These are phyloP conservation scores for Porphyrio hochstetteri DNA, from an alignment of 2,113 vertebrate species.

Conservation along the genomic window DNA sequence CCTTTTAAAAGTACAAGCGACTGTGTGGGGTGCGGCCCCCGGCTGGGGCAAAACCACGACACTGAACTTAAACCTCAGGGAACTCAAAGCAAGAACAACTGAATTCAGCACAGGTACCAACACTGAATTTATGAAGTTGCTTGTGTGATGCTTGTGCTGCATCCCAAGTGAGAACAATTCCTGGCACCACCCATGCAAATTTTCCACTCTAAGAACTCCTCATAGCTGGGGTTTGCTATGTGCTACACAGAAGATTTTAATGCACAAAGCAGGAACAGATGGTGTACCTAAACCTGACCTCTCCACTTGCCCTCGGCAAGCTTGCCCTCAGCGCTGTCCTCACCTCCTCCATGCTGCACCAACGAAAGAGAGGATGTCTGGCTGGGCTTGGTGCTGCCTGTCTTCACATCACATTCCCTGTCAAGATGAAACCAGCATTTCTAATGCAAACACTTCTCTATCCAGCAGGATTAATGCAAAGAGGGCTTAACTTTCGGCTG, in stretches of 20 bases:
- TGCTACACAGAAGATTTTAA: not conserved
- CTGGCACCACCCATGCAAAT: not conserved
- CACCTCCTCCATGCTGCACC: not conserved
- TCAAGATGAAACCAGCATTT: not conserved
- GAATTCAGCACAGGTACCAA: not conserved
- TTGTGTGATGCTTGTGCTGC: not conserved
- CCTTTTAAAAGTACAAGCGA: too few species aligned
- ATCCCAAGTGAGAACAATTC: conserved; percentile 50
- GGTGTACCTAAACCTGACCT: not conserved
- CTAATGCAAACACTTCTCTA: not conserved
- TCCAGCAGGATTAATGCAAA: not conserved
- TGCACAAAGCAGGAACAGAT: conserved; percentile 27
- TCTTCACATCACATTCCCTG: not conserved
- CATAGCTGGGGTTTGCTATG: not conserved
- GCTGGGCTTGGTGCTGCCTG: not conserved
- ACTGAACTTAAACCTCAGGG: not conserved
- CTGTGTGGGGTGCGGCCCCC: too few species aligned
- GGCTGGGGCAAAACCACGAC: too few species aligned
- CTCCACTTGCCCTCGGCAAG: not conserved
- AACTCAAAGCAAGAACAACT: not conserved
- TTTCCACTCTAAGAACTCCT: not conserved
- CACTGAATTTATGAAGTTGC: not conserved
- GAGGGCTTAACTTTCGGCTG: not conserved
- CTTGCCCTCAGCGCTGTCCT: not conserved
- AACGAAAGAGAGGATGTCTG: not conserved